Base-by-base conservation (phyloP, 2,113 vertebrate species). In the Calcarius ornatus region DNA sequence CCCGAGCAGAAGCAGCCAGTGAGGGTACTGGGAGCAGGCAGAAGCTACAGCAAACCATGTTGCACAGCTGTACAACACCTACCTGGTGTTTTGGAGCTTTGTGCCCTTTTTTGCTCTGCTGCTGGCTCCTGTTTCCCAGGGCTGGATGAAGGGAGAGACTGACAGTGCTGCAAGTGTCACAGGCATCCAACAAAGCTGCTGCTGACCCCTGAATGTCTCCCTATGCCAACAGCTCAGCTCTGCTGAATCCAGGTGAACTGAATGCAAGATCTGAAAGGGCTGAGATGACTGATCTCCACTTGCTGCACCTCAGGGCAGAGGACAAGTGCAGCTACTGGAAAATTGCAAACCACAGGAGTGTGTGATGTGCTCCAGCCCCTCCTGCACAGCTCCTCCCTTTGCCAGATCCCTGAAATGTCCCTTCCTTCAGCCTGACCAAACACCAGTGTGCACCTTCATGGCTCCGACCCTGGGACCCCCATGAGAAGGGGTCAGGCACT, bases 371-470 rank as follows among this genome's bases (percentile, higher is more conserved):
- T 11, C 0, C 75, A 71, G 28, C 15, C 12, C 37, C 20, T 37
- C 17, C 31, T 2, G 1, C 0, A 0, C 78, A 71, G 37, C 64
- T 57, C 35, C 23, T 80, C 33, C 53, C 35, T 80, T 47, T 0
- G 0, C 68, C 1, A 0, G 28, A 13, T n/a, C 20, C 83, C 38
- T 42, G 42, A n/a, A 33, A 28, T 19, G 33, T 22, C 31, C 65
- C 65, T 48, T 84, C 33, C 61, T n/a, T 7, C 50, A 37, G 60
- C 83, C 53, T 35, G 27, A 68, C 37, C 38, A 28, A 76, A 47
- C 23, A 12, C 15, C 23, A 35, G 25, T 0, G 0, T 3, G 1
- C 15, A 45, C 47, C 48, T 38, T 35, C 2, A 0, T 33, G 11
- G 42, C 21, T 54, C 38, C 77, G 13, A 63, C 3, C 30, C 33